These are phyloP conservation scores for Protobothrops mucrosquamatus DNA, from an alignment of 2,113 vertebrate species.

Conservation along the genomic window DNA sequence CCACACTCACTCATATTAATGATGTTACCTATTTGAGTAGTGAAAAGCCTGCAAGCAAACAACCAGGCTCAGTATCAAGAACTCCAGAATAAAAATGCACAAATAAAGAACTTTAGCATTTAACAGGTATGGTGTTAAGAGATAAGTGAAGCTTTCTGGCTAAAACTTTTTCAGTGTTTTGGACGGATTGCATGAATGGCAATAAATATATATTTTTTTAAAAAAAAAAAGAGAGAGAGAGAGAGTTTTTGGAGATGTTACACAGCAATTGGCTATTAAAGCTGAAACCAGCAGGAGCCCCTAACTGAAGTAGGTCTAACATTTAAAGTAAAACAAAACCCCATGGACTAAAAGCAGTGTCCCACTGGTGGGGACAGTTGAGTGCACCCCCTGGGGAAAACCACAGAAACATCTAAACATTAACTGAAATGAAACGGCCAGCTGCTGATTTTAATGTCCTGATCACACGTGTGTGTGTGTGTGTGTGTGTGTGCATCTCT, in stretches of 20 bases:
- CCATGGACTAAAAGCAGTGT: slow-evolving; percentile 67
- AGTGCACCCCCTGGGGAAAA: slow-evolving; percentile 69
- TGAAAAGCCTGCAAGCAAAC: not conserved
- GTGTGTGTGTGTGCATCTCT: not conserved
- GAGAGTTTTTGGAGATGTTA: slow-evolving; percentile 40
- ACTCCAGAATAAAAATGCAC: not conserved
- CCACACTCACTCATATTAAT: not conserved
- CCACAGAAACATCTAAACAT: slow-evolving; percentile 69
- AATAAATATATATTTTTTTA: not conserved
- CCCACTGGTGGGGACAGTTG: slow-evolving; percentile 57
- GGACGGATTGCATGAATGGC: not conserved
- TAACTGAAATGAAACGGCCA: slow-evolving; percentile 79
- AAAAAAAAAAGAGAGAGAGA: slow-evolving; percentile 13
- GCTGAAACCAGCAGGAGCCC: slow-evolving; percentile 67
- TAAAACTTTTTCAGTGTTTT: not conserved
- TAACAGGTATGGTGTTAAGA: not conserved
- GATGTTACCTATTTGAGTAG: not conserved
- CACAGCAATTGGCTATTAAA: slow-evolving; percentile 59
- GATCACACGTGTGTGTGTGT: slow-evolving; percentile 69
- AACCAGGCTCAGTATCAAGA: not conserved
- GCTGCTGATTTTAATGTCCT: slow-evolving; percentile 82
- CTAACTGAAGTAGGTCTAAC: slow-evolving; percentile 56
- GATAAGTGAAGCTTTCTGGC: slow-evolving; percentile 9
- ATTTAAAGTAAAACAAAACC: slow-evolving; percentile 53
- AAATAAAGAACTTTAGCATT: slow-evolving; percentile 10